A percentile compares a stretch with the other conserved stretches of the same genome.
Evolutionary conservation across 2,797 vertebrate genomes (phyloP).

Genomic region (Aselliscus stoliczkanus): DNA sequence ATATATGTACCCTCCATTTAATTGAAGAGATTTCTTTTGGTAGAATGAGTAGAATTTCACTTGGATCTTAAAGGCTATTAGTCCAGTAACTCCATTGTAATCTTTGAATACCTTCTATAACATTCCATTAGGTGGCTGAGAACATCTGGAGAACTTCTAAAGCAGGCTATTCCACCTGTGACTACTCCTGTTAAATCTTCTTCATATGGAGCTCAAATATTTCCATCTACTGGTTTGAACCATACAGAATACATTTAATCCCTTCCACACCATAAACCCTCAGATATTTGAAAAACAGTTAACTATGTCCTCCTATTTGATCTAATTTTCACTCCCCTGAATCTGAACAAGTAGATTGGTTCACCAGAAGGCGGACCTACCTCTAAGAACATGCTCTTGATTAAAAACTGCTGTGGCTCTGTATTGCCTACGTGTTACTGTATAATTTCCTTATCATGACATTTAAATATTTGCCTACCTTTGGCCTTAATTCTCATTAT

Average conservation of each 20-base stretch:
- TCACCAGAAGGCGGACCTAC: background rate
- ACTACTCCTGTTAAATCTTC: background rate
- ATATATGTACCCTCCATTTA: background rate
- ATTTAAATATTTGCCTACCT: background rate
- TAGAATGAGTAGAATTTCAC: background rate
- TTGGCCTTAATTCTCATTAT: background rate
- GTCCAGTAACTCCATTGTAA: background rate
- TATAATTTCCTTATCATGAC: background rate
- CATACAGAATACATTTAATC: background rate
- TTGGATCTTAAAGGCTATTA: background rate
- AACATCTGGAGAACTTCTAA: background rate
- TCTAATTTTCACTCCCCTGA: background rate
- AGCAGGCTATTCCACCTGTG: background rate
- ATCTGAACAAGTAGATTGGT: background rate
- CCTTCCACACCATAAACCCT: background rate
- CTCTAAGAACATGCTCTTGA: background rate
- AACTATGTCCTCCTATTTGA: background rate
- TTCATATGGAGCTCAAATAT: background rate
- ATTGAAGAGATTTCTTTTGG: background rate
- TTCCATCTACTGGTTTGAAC: background rate
- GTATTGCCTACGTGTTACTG: background rate
- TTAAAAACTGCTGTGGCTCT: background rate
- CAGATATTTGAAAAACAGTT: background rate
- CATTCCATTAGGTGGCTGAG: background rate
- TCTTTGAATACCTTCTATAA: background rate